These are phyloP conservation scores for Rhimphoctona megacephalus DNA, from an alignment of 2,888 invertebrate genomes.

Conservation along the genomic window DNA sequence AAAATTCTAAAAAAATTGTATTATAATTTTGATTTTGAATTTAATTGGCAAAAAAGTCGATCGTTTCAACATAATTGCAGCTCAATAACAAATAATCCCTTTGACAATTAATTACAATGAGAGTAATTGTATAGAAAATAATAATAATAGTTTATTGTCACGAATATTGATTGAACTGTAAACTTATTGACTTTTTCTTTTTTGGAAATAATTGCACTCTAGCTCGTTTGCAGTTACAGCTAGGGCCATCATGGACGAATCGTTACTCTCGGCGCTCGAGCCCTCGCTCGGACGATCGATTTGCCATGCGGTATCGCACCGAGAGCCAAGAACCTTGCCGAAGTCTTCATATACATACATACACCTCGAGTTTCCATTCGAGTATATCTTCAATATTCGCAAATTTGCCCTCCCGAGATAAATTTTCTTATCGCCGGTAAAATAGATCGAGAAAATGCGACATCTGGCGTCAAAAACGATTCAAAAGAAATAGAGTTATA, in stretches of 20 bases:
- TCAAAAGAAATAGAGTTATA: neutral
- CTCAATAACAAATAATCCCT: too few relatives aligned
- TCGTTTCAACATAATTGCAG: neutral
- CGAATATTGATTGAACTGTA: neutral
- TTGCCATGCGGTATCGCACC: slow-evolving; percentile 61
- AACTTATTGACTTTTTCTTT: neutral
- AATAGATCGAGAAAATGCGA: neutral
- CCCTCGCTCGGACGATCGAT: slow-evolving; percentile 60
- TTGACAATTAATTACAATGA: too few relatives aligned
- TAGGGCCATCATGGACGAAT: slow-evolving; percentile 48
- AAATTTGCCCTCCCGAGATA: slow-evolving; percentile 17
- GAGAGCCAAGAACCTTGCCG: slow-evolving; percentile 59
- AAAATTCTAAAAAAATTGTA: too few relatives aligned
- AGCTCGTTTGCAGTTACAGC: slow-evolving; percentile 16
- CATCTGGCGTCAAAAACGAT: neutral
- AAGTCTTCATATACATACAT: slow-evolving; percentile 12
- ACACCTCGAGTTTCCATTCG: slow-evolving; percentile 19
- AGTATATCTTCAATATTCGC: slow-evolving; percentile 22
- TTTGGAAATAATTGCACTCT: slow-evolving; percentile 15
- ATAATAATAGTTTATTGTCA: neutral
- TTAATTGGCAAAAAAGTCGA: neutral
- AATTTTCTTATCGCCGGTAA: slow-evolving; percentile 7
- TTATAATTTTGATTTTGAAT: too few relatives aligned
- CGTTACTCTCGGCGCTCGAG: slow-evolving; percentile 60
- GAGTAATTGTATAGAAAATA: neutral